Evolutionary conservation across 2,113 vertebrate species (phyloP).

Genomic region (Ondatra zibethicus): DNA sequence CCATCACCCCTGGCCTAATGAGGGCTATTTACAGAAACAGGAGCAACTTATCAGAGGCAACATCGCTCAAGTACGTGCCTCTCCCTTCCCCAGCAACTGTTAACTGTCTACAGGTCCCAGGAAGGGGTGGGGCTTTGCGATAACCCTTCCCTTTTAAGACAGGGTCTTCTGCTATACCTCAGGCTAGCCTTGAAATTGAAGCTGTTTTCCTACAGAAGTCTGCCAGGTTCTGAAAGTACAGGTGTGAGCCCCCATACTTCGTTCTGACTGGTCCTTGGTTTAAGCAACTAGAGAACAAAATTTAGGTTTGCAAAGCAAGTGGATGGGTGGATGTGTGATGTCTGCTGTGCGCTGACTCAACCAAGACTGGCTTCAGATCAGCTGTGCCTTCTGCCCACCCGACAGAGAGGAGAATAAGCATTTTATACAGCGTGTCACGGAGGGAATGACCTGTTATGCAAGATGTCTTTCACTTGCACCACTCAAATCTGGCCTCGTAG

Average conservation of each 20-base stretch:
- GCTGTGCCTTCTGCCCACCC: background rate
- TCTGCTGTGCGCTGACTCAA: background rate
- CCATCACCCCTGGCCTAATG: background rate
- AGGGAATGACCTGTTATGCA: fast-evolving
- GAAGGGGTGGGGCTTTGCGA: background rate
- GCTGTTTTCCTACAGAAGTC: background rate
- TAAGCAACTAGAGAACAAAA: conserved; percentile 24
- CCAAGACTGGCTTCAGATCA: background rate
- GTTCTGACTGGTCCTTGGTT: background rate
- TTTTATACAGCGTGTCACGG: fast-evolving
- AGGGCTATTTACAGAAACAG: background rate
- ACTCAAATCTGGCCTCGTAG: background rate
- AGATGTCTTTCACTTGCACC: background rate
- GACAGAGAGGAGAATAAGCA: background rate
- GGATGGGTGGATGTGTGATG: background rate
- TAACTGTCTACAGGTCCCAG: background rate
- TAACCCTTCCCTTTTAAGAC: background rate
- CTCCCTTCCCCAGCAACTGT: background rate
- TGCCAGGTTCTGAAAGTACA: background rate
- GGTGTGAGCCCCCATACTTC: background rate
- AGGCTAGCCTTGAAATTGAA: background rate
- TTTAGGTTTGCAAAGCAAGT: background rate
- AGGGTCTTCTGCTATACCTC: background rate
- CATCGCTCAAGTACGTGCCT: background rate
- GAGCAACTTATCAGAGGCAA: background rate